phyloP scores from a whole-genome alignment of 2,113 vertebrate genomes.

The Erythrolamprus reginae region DNA sequence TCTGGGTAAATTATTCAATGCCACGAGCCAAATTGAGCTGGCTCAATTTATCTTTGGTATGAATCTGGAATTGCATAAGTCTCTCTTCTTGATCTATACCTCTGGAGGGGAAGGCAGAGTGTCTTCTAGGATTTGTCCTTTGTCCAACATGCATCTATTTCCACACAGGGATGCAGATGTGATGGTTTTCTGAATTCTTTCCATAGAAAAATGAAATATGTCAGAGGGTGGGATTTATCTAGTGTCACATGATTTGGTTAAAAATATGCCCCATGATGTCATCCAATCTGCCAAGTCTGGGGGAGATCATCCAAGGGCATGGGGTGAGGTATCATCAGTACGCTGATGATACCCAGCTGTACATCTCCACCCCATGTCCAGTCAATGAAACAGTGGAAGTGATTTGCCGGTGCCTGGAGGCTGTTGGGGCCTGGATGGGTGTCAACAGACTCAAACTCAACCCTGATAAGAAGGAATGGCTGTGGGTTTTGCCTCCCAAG shows the following conservation, averaged over 20 bases:
- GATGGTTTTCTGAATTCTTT: background rate
- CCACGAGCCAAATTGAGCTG: background rate
- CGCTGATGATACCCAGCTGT: too few relatives aligned
- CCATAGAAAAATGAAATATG: background rate
- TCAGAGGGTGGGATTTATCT: background rate
- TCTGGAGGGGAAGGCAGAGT: background rate
- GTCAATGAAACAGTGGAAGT: too few relatives aligned
- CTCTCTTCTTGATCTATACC: background rate
- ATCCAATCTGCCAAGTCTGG: background rate
- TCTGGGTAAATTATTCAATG: background rate
- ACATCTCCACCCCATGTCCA: too few relatives aligned
- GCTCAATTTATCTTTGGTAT: background rate
- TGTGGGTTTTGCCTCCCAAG: too few relatives aligned
- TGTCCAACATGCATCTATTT: background rate
- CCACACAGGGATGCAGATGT: background rate
- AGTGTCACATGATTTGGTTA: background rate
- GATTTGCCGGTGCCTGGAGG: too few relatives aligned
- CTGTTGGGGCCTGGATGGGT: too few relatives aligned
- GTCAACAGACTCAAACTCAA: too few relatives aligned
- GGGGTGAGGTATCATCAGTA: too few relatives aligned
- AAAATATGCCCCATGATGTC: background rate
- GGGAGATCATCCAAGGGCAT: too few relatives aligned
- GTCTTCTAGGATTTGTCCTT: background rate
- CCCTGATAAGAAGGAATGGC: too few relatives aligned
- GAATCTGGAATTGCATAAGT: background rate